A percentile compares a stretch with the other conserved stretches of the same genome.
phyloP scores from a whole-genome alignment of 2,113 vertebrate genomes.

The Myrmophylax atrothorax region DNA sequence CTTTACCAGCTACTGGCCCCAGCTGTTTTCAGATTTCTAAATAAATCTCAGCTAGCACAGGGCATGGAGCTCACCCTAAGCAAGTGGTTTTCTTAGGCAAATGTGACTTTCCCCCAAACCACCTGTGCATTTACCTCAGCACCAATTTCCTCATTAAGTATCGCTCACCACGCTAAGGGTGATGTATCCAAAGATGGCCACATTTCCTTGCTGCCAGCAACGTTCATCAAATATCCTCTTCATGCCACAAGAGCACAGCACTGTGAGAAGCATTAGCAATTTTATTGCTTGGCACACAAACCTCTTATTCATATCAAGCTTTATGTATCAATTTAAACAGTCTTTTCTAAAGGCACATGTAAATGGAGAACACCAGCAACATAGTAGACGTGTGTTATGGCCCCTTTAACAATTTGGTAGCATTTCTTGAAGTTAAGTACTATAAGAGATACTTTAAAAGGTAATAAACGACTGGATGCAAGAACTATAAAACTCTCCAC shows the following conservation, averaged over 20 bases:
- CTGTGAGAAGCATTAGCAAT: background rate
- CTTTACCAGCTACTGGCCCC: background rate
- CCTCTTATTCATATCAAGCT: background rate
- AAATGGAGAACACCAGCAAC: background rate
- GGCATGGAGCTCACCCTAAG: background rate
- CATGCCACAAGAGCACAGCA: background rate
- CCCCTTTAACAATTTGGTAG: background rate
- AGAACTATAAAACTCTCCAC: background rate
- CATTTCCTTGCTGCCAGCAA: background rate
- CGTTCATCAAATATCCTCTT: background rate
- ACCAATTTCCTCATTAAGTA: background rate
- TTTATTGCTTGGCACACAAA: background rate
- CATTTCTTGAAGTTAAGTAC: slow-evolving; percentile 2
- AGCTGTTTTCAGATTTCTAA: background rate
- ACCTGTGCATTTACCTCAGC: background rate
- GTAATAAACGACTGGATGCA: background rate
- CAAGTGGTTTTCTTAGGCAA: background rate
- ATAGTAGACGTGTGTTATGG: background rate
- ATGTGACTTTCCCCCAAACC: background rate
- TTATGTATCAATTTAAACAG: background rate
- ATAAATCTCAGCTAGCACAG: background rate
- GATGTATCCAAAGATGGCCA: background rate
- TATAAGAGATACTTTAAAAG: background rate
- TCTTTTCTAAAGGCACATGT: background rate
- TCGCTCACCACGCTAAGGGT: background rate